Conservation (phyloP, 2,113 vertebrate genomes). For the Loxodonta africana region DNA sequence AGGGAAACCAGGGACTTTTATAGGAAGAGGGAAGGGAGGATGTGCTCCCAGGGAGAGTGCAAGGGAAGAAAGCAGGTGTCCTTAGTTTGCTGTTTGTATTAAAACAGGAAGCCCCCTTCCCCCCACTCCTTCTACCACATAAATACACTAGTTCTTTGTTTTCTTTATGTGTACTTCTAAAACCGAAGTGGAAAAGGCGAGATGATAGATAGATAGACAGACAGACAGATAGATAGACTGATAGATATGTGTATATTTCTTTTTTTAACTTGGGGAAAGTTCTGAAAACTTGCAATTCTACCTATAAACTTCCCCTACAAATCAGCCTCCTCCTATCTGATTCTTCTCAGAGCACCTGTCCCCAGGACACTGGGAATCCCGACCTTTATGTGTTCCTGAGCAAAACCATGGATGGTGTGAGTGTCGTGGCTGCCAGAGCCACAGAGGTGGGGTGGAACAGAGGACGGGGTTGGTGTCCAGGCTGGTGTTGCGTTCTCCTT, state of each 20-base stretch:
- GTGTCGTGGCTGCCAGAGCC: background rate
- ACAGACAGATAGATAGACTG: background rate
- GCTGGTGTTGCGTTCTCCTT: background rate
- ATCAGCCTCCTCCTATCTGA: background rate
- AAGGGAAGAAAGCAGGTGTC: background rate
- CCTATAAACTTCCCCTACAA: background rate
- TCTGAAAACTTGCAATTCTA: conserved; percentile 13
- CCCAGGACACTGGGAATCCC: background rate
- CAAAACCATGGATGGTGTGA: background rate
- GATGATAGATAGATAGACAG: background rate
- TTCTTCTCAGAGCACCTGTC: background rate
- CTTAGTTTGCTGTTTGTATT: background rate
- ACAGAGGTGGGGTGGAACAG: background rate
- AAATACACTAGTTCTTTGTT: background rate
- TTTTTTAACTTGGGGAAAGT: background rate
- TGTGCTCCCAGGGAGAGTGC: background rate
- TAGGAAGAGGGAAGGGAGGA: background rate
- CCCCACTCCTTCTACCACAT: background rate
- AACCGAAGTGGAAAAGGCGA: background rate
- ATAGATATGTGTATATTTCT: background rate
- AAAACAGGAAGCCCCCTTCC: background rate
- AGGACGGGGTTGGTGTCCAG: background rate
- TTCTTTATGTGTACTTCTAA: conserved; percentile 26
- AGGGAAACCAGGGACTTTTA: background rate
- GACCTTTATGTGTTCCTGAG: background rate